These are phyloP conservation scores for Mohoua ochrocephala DNA, from an alignment of 2,113 vertebrate genomes.

Conservation along the genomic window DNA sequence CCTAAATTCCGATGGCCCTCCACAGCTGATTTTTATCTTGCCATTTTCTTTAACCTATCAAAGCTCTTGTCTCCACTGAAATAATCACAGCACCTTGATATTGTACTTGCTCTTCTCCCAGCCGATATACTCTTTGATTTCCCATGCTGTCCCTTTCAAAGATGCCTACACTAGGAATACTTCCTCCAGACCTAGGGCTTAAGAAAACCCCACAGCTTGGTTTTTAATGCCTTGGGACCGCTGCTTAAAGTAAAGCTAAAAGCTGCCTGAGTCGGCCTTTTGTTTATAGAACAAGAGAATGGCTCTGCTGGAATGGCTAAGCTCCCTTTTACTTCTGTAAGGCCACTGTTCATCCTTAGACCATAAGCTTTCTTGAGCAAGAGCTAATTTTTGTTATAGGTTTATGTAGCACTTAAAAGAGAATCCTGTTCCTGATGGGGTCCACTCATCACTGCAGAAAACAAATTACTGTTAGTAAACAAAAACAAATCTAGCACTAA, in stretches of 20 bases:
- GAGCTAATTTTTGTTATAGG: constrained; percentile 14
- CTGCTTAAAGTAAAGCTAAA: constrained; percentile 13
- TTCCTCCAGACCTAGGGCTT: neutral
- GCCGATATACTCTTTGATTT: neutral
- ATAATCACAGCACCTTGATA: neutral
- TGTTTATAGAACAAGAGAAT: neutral
- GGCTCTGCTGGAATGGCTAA: neutral
- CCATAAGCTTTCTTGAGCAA: constrained; percentile 3
- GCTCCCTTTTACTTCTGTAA: neutral
- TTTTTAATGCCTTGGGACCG: neutral
- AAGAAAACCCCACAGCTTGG: neutral
- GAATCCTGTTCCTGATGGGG: neutral
- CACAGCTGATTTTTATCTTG: neutral
- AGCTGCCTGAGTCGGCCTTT: neutral
- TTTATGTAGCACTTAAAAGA: constrained; percentile 21
- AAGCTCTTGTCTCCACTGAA: neutral
- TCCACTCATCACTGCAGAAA: neutral
- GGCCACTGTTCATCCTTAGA: neutral
- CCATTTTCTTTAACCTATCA: neutral
- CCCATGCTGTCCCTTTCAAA: neutral
- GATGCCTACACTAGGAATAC: neutral
- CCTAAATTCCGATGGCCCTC: neutral
- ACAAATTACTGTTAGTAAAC: neutral
- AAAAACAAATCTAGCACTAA: neutral
- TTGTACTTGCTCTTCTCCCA: neutral